Evolutionary conservation across 2,797 vertebrate genomes (phyloP).

Genomic region (Hippoglossus hippoglossus): DNA sequence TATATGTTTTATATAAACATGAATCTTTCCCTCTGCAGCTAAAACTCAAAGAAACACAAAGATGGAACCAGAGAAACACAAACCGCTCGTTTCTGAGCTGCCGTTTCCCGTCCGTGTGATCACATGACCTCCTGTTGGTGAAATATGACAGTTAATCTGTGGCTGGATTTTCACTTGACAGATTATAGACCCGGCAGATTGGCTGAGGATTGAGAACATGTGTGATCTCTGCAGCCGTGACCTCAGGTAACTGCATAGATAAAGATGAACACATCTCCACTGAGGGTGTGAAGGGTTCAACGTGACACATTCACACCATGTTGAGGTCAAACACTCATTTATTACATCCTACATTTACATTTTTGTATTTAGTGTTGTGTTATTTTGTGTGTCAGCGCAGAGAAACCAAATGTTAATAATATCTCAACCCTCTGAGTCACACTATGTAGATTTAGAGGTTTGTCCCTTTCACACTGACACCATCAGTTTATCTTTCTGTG

Average conservation of each 20-base stretch:
- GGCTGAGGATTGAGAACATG: constrained; percentile 6
- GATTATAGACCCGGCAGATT: constrained; percentile 4
- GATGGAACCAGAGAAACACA: background rate
- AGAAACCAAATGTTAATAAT: no score
- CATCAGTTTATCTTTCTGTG: background rate
- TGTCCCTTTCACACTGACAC: no score
- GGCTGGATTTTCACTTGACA: background rate
- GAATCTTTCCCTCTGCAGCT: background rate
- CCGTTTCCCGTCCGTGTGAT: background rate
- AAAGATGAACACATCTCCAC: no score
- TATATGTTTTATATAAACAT: background rate
- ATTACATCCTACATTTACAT: no score
- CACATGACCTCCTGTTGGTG: background rate
- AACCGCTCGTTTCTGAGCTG: background rate
- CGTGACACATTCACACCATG: background rate
- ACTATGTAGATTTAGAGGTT: no score
- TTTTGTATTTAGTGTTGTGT: no score
- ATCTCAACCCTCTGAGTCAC: no score
- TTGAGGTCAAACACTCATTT: background rate
- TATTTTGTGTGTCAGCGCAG: no score
- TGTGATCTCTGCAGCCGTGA: background rate
- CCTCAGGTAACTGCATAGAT: background rate
- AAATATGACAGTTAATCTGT: background rate
- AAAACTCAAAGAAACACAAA: background rate
- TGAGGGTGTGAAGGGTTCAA: no score